Evolutionary conservation across 2,888 invertebrate species (phyloP), one percentile per base, ranked within the genome.

Genomic region (Eristalis arbustorum): DNA sequence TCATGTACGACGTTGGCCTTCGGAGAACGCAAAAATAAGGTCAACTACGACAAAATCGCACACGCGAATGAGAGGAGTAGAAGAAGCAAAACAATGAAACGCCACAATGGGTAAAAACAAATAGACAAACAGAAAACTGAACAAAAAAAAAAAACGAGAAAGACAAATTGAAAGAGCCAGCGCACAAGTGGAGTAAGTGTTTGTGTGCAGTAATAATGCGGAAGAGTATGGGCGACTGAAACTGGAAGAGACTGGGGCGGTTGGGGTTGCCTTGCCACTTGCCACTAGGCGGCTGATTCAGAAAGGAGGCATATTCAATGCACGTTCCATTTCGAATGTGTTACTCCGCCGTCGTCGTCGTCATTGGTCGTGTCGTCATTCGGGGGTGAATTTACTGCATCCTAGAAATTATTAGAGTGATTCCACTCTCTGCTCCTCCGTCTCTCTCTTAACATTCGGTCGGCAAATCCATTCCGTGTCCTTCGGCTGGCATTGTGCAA

Each of bases 311-410:
- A 64, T 71, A 82, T 77, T 85, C 82, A 74, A 74, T 85, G 84
- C 84, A 84, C 84, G 82, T 85, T 59, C 74, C 72, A 76, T 63
- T 76, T 69, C 28, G 76, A 77, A 76, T 81, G 80, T 76, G 66
- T 67, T 68, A 63, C 64, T 76, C 72, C 64, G 71, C 14, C 62
- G n/a, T 37, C 25, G 62, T 37, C 68, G 28, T 22, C 61, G 62
- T 59, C n/a, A 10, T 31, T 13, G 31, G 64, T 68, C 63, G 63
- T 71, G 49, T 74, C 69, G 75, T 63, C 79, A 72, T 84, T 84
- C 72, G 68, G 76, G 84, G 76, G 73, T 85, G 77, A 85, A 85
- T 85, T 85, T 85, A 85, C 85, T 85, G 85, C 85, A 85, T 82
- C 81, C 74, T 61, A 78, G 68, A 66, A 85, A 82, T 78, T 85